Evolutionary conservation across 2,888 invertebrate species (phyloP).

Genomic region (Alentia gelatinosa): DNA sequence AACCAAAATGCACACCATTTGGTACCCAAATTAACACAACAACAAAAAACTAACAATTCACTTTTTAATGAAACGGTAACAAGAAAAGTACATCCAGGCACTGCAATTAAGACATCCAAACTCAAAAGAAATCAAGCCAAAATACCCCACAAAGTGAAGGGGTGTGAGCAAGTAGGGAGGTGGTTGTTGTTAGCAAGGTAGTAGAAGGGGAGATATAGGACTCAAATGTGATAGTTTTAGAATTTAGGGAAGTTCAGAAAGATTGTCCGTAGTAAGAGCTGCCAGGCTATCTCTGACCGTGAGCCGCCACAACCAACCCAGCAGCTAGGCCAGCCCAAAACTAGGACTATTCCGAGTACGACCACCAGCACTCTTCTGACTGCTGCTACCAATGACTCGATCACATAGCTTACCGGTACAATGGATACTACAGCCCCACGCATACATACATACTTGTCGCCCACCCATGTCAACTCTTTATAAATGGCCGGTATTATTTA

Average conservation of each 20-base stretch:
- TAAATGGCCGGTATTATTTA: background rate
- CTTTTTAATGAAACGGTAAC: too few species aligned
- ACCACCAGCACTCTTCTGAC: background rate
- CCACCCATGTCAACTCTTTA: conserved; percentile 47
- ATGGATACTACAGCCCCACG: conserved; percentile 27
- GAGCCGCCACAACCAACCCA: background rate
- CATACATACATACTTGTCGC: background rate
- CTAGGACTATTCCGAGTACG: background rate
- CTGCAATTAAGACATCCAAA: background rate
- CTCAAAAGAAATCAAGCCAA: background rate
- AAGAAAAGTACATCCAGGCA: background rate
- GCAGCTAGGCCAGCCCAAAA: background rate
- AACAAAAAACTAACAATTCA: too few species aligned
- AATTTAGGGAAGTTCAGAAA: background rate
- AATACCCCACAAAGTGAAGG: background rate
- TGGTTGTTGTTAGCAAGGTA: conserved; percentile 16
- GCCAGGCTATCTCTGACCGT: background rate
- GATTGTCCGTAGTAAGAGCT: background rate
- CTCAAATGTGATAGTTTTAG: conserved; percentile 41
- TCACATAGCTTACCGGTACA: background rate
- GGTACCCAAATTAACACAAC: background rate
- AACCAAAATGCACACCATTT: background rate
- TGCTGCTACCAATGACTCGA: conserved; percentile 28
- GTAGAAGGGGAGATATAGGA: background rate
- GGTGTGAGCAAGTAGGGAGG: background rate